Base-by-base conservation (phyloP, 2,797 vertebrate genomes). In the Gobio occitaniae region DNA sequence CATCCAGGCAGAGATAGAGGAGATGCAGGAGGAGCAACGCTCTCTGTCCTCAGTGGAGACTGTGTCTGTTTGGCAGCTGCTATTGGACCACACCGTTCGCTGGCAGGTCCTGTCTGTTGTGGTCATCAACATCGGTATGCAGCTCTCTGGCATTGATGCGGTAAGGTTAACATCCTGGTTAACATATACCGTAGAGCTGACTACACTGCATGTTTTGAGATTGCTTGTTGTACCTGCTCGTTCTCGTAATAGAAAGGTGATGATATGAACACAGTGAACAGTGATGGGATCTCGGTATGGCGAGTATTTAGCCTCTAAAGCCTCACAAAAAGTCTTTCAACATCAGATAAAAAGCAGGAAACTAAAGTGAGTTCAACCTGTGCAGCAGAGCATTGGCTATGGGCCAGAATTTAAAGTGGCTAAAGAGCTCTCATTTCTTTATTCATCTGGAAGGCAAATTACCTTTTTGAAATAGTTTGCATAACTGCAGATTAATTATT, bases 141-240 rank as follows among this genome's bases (percentile, higher is more conserved):
- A 98, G 93, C 94, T 98, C 84, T 98, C 97, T 0, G 97, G 97
- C 77, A 98, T 98, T 0, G 97, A 98, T 44, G 96, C 97, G 2
- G 97, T 98, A 93, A 97, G 97, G 21, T 61, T 52, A 68, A 44
- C 38, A 25, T 78, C 82, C 48, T 41, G 74, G 84, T 82, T 85
- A 74, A 85, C n/a, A 66, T 78, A 81, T 81, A 44, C 41, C 9
- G 41, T 44, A 65, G 72, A 65, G 19, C 36, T 80, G 52, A 75
- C 77, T 81, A 48, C 65, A 52, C 59, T 9, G 10, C 68, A 56
- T 44, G 6, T 12, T 81, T 69, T 70, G 7, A 38, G 29, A n/a
- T 36, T 36, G 29, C 29, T 38, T 76, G 47, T 72, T 29, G 38
- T 47, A 71, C 36, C 38, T 47, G 41, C 21, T n/a, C 4, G 2